Base-by-base conservation (phyloP, 2,888 invertebrate species). In the Sepiola atlantica region DNA sequence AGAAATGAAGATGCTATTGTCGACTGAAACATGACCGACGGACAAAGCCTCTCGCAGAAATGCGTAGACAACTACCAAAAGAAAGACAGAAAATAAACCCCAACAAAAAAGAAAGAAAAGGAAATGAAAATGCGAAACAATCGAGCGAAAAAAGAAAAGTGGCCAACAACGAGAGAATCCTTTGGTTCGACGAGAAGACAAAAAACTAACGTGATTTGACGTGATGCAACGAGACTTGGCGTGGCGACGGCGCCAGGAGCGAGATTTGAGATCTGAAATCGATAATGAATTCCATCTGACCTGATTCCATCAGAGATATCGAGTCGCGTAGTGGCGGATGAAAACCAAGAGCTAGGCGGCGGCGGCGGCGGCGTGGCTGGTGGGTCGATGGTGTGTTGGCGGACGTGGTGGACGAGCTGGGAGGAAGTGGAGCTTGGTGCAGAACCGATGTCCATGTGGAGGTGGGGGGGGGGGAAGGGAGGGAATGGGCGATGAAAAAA, bases 201-300 rank as follows among this genome's bases (percentile, higher is more conserved):
- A 32, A n/a, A n/a, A 77, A 77, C 77, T n/a, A 77, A 77, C 32
- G 77, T 77, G 77, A 77, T 77, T 77, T 77, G 77, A 77, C 77
- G 77, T 77, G n/a, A 77, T 77, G 77, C n/a, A n/a, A 77, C n/a
- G 77, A 77, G 77, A 77, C 77, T 77, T 77, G 77, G n/a, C 77
- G 77, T 77, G n/a, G 77, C 77, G 77, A 18, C 77, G 77, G 77
- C 77, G 77, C 77, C 77, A 77, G 32, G 32, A n/a, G 77, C 77
- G 77, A 77, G 77, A 77, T 77, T 77, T 77, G 32, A 77, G 77
- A 77, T 77, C 77, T 77, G 77, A 77, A n/a, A 77, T 77, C 77
- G 77, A 77, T 77, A 77, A 77, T n/a, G 32, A 77, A 77, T 77
- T n/a, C 77, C 77, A 77, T 77, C 77, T 77, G 77, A 77, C 77